These are phyloP conservation scores for Motacilla alba DNA, from an alignment of 2,113 vertebrate species.

Conservation along the genomic window DNA sequence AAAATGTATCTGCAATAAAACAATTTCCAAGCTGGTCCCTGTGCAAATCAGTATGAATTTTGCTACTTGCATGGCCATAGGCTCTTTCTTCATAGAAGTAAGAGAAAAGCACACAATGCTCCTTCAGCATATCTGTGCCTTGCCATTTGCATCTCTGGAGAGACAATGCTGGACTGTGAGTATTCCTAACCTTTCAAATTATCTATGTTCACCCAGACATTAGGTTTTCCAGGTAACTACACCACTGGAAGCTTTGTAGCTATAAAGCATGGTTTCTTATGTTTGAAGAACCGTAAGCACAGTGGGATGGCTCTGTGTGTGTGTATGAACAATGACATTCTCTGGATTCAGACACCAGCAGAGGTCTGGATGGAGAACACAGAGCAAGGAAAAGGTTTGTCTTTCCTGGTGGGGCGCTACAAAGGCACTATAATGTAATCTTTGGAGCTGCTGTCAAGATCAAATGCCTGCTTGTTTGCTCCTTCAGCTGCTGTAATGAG, in stretches of 20 bases:
- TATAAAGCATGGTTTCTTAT: neutral
- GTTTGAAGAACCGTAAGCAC: neutral
- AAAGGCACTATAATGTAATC: neutral
- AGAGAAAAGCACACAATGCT: neutral
- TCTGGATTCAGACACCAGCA: neutral
- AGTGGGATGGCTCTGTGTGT: neutral
- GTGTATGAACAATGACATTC: neutral
- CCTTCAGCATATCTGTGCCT: neutral
- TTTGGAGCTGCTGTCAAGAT: neutral
- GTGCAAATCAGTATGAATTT: neutral
- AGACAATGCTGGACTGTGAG: neutral
- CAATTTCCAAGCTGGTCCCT: neutral
- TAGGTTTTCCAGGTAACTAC: neutral
- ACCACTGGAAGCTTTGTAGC: neutral
- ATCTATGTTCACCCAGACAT: neutral
- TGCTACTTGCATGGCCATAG: neutral
- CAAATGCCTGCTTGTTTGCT: neutral
- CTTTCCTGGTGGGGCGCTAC: neutral
- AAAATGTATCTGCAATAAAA: neutral
- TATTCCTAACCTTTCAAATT: neutral
- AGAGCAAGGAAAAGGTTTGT: neutral
- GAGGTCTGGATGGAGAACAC: neutral
- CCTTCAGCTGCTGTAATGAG: neutral
- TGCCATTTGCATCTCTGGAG: neutral
- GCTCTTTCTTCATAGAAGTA: neutral